phyloP scores from a whole-genome alignment of 2,113 vertebrate species.

The Lepus timidus region DNA sequence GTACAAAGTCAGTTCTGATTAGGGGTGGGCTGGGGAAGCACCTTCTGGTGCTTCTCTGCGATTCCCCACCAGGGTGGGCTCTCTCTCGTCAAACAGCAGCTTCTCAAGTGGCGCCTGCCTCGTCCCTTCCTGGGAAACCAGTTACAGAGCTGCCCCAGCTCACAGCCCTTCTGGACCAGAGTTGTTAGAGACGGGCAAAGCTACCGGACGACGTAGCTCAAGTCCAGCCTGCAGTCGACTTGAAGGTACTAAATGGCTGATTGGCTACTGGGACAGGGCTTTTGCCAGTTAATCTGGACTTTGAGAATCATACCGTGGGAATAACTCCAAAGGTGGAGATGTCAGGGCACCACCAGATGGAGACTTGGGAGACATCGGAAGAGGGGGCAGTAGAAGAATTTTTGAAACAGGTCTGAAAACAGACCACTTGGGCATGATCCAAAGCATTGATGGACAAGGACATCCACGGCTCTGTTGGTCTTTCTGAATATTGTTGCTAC shows the following conservation, averaged over 20 bases:
- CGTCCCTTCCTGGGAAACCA: neutral
- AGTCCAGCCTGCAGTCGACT: neutral
- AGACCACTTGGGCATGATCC: neutral
- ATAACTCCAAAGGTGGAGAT: constrained; percentile 38
- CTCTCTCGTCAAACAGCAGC: neutral
- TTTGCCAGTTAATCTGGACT: constrained; percentile 24
- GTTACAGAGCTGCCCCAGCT: neutral
- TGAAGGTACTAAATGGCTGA: constrained; percentile 11
- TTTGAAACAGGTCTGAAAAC: constrained; percentile 32
- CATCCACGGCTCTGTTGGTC: neutral
- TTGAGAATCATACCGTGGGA: neutral
- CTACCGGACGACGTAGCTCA: neutral
- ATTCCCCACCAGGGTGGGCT: neutral
- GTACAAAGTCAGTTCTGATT: neutral
- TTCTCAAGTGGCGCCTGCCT: neutral
- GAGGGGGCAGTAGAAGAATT: neutral
- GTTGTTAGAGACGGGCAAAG: constrained; percentile 26
- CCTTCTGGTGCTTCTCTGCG: neutral
- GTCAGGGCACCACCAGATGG: neutral
- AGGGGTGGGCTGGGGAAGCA: too few relatives aligned
- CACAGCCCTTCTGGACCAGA: neutral
- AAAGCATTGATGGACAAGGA: neutral
- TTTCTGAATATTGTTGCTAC: constrained; percentile 37
- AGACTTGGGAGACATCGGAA: neutral
- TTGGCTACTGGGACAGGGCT: neutral